Conservation (phyloP, 1,140 invertebrate genomes). For the Polypedilum pembai region DNA sequence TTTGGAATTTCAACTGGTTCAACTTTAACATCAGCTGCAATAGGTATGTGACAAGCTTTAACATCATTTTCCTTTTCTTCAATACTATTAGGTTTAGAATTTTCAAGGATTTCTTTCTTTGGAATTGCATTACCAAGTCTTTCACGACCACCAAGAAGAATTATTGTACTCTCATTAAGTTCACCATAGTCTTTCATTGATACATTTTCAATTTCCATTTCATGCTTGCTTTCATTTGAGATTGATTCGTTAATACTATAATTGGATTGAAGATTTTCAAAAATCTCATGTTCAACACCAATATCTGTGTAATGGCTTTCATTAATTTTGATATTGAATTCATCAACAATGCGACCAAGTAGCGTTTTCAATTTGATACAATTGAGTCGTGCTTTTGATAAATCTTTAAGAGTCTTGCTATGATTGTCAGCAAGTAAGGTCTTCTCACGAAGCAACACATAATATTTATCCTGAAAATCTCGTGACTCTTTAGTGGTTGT, state of each 20-base stretch:
- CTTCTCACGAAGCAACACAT: neutral
- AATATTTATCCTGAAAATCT: neutral
- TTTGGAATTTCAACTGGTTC: neutral
- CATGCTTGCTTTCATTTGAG: neutral
- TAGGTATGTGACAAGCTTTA: too few relatives aligned
- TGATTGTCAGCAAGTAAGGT: neutral
- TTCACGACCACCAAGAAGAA: neutral
- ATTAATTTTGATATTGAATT: neutral
- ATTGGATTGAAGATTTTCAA: neutral
- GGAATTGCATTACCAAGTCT: neutral
- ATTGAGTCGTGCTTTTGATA: neutral
- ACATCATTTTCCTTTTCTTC: too few relatives aligned
- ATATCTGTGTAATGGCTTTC: neutral
- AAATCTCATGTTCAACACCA: neutral
- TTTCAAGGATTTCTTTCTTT: too few relatives aligned
- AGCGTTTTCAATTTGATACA: neutral
- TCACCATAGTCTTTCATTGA: neutral
- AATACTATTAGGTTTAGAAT: too few relatives aligned
- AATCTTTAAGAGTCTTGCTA: neutral
- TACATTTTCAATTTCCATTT: neutral
- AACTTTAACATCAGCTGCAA: neutral
- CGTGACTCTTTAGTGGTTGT: neutral
- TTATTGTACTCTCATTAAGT: neutral
- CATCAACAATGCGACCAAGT: slow-evolving; percentile 8
- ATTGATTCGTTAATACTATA: neutral